phyloP scores from a whole-genome alignment of 1,140 invertebrate genomes.

The Drosophila mauritiana region DNA sequence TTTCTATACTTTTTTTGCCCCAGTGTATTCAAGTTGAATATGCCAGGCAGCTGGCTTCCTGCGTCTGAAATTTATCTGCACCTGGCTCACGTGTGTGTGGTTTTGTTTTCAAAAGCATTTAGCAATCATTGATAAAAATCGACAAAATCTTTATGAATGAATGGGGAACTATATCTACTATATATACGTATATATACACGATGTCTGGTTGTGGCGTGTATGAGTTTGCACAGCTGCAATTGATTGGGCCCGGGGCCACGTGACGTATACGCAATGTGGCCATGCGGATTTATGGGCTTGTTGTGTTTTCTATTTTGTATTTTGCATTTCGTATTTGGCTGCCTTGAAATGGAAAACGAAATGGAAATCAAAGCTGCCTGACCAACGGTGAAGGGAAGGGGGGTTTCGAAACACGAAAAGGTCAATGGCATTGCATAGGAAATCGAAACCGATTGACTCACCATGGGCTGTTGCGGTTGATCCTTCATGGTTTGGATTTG shows the following conservation, averaged over 20 bases:
- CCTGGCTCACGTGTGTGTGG: constrained; percentile 30
- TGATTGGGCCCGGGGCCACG: constrained; percentile 53
- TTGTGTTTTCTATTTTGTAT: constrained; percentile 27
- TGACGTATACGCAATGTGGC: constrained; percentile 73
- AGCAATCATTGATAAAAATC: constrained; percentile 83
- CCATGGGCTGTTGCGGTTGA: constrained; percentile 84
- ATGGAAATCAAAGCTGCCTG: constrained; percentile 58
- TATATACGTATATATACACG: not conserved
- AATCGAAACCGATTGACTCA: constrained; percentile 45
- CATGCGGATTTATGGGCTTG: constrained; percentile 45
- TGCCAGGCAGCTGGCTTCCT: constrained; percentile 26
- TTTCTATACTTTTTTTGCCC: not conserved
- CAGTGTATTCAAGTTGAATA: constrained; percentile 20
- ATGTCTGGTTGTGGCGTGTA: constrained; percentile 13
- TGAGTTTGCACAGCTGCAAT: constrained; percentile 65
- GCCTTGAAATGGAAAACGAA: constrained; percentile 59
- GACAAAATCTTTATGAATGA: constrained; percentile 78
- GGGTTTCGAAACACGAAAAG: constrained; percentile 28
- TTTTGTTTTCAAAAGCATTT: constrained; percentile 77
- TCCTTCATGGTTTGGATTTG: constrained; percentile 85
- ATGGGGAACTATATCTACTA: constrained; percentile 28
- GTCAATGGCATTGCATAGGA: constrained; percentile 67
- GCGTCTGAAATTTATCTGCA: constrained; percentile 40
- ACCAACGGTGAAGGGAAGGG: constrained; percentile 10
- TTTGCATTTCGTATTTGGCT: constrained; percentile 27